Base-by-base conservation (phyloP, 2,888 invertebrate species). In the Zaprionus obscuricornis region DNA sequence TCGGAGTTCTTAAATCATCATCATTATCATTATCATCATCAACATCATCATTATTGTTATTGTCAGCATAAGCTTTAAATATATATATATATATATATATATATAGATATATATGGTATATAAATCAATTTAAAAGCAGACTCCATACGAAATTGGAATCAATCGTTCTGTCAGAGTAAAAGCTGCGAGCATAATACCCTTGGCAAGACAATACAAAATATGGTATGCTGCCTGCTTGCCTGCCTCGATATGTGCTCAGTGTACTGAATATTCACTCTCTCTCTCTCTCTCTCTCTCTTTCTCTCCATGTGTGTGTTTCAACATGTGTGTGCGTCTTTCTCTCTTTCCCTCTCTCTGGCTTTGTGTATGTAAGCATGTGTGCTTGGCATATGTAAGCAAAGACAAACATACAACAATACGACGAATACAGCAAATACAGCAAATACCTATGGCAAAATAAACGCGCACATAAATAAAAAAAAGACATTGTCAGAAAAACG, bases 391-490 rank as follows among this genome's bases (percentile, higher is more conserved):
- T 74, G 71, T 74, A 74, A 65, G 74, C 71, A 74, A 57, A 71
- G 64, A 71, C 70, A 69, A 69, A 69, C 40, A 69, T 43, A 54
- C 39, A 54, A 14, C 47, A 4, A 39, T 2, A 39, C 24, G 11
- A 3, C n/a, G n/a, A n/a, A n/a, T n/a, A n/a, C n/a, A n/a, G n/a
- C n/a, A n/a, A n/a, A n/a, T n/a, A n/a, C n/a, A n/a, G n/a, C n/a
- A 36, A 57, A 63, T 69, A 69, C 69, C 69, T 74, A 74, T 70
- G 64, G 74, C 74, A 50, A 68, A 69, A 69, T 74, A 71, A 74
- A 74, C 64, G 74, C 51, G 74, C 72, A 83, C 81, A 84, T 81
- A 84, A 84, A 77, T 81, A 82, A 85, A 58, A 46, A 26, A 56
- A 39, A 67, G 62, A 72, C 56, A 71, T 71, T 59, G 73, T 54